Conservation (phyloP, 1,140 invertebrate genomes). For the Aradophagus sp. region DNA sequence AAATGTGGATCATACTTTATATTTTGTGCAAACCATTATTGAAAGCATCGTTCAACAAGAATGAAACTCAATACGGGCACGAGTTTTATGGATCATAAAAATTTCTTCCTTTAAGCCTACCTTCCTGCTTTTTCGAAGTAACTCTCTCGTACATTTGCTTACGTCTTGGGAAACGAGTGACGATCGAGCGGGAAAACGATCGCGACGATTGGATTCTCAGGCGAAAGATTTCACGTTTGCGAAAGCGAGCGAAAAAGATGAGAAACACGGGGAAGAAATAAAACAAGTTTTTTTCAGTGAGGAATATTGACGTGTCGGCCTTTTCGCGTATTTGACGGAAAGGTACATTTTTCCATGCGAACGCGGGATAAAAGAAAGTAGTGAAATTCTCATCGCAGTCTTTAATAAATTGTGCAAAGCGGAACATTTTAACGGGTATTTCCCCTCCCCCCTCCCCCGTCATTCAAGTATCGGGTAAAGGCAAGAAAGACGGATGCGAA, state of each 20-base stretch:
- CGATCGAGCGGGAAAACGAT: slow-evolving; percentile 51
- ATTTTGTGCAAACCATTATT: slow-evolving; percentile 55
- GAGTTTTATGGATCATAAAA: slow-evolving; percentile 55
- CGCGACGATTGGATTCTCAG: slow-evolving; percentile 46
- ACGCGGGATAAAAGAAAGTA: slow-evolving; percentile 46
- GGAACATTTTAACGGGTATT: slow-evolving; percentile 69
- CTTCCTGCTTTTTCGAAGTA: slow-evolving; percentile 35
- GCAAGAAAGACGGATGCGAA: slow-evolving; percentile 11
- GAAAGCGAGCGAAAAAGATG: slow-evolving; percentile 37
- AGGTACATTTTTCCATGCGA: slow-evolving; percentile 59
- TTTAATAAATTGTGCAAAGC: slow-evolving; percentile 70
- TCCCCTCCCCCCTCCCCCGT: slow-evolving; percentile 21
- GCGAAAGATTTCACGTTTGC: slow-evolving; percentile 34
- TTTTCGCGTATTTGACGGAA: slow-evolving; percentile 56
- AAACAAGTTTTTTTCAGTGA: slow-evolving; percentile 37
- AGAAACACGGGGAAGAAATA: slow-evolving; percentile 38
- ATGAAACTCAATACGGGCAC: slow-evolving; percentile 36
- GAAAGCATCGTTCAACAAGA: slow-evolving; percentile 46
- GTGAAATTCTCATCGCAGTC: slow-evolving; percentile 60
- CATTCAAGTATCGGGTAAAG: slow-evolving; percentile 38
- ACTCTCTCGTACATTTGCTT: slow-evolving; percentile 50
- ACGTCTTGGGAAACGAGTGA: slow-evolving; percentile 38
- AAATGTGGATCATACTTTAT: slow-evolving; percentile 50
- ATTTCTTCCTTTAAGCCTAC: slow-evolving; percentile 43
- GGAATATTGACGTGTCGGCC: slow-evolving; percentile 63